These are phyloP conservation scores for Tridacna crocea DNA, from an alignment of 2,888 invertebrate species.

Conservation along the genomic window DNA sequence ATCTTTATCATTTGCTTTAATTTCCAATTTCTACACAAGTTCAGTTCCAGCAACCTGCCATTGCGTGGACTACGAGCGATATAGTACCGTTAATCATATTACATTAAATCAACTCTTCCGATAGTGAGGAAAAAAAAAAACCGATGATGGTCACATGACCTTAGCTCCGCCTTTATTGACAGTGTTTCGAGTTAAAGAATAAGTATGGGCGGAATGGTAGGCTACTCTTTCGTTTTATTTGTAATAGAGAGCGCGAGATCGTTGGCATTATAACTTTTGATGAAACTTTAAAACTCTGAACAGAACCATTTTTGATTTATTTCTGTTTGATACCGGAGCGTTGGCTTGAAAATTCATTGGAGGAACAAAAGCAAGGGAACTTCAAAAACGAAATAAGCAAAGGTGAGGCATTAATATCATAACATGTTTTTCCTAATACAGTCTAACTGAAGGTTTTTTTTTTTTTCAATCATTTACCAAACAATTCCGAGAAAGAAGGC, in stretches of 20 bases:
- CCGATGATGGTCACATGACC: constrained; percentile 27
- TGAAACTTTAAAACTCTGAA: too few species aligned
- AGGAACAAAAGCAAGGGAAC: too few species aligned
- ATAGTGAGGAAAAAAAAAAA: constrained; percentile 27
- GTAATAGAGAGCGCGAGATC: not conserved
- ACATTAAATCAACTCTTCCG: constrained; percentile 27
- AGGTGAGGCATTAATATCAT: too few species aligned
- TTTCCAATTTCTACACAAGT: constrained; percentile 20
- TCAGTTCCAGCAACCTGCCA: not conserved
- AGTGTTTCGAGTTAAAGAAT: constrained; percentile 20
- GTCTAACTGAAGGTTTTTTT: too few species aligned
- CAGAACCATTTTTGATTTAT: too few species aligned
- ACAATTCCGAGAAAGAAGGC: too few species aligned
- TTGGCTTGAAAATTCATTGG: too few species aligned
- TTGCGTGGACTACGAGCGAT: constrained; percentile 2
- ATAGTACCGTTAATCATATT: constrained; percentile 21
- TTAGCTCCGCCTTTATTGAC: constrained; percentile 47
- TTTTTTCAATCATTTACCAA: too few species aligned
- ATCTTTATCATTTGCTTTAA: not conserved
- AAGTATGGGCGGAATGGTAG: constrained; percentile 1
- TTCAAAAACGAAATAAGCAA: too few species aligned
- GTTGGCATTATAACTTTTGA: too few species aligned
- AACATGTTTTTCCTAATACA: too few species aligned
- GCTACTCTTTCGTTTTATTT: constrained; percentile 9
- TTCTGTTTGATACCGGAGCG: too few species aligned